phyloP scores from a whole-genome alignment of 2,797 vertebrate genomes.

The Harpagifer antarcticus region DNA sequence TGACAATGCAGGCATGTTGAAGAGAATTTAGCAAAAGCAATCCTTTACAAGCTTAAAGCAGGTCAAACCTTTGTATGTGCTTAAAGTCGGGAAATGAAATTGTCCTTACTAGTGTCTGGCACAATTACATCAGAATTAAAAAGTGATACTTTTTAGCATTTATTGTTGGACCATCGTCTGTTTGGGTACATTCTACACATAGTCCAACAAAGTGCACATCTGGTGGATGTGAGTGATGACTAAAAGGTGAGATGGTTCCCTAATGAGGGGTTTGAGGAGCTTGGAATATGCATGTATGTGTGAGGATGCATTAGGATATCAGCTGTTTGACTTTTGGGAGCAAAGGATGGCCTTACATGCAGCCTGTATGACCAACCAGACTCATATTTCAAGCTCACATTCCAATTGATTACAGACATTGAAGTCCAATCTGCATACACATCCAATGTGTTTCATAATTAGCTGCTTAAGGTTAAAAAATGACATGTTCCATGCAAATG shows the following conservation, averaged over 20 bases:
- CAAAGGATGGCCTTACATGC: neutral
- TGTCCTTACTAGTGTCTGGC: neutral
- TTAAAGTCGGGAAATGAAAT: slow-evolving; percentile 34
- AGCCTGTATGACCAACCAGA: neutral
- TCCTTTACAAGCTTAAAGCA: slow-evolving; percentile 24
- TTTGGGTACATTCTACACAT: slow-evolving; percentile 6
- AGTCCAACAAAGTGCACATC: slow-evolving; percentile 47
- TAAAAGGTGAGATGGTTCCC: slow-evolving; percentile 37
- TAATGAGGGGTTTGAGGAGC: slow-evolving; percentile 60
- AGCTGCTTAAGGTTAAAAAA: neutral
- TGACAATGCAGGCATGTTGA: slow-evolving; percentile 37
- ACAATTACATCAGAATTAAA: neutral
- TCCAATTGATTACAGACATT: slow-evolving; percentile 25
- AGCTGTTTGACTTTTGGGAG: slow-evolving; percentile 25
- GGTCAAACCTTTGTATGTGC: slow-evolving; percentile 29
- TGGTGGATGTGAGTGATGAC: slow-evolving; percentile 41
- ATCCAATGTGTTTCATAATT: slow-evolving; percentile 32
- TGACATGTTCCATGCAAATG: slow-evolving; percentile 7
- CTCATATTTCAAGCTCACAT: slow-evolving; percentile 12
- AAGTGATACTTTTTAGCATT: neutral
- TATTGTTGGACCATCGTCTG: neutral
- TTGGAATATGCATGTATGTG: neutral
- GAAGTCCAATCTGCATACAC: slow-evolving; percentile 30
- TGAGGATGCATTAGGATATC: slow-evolving; percentile 34
- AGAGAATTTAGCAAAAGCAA: slow-evolving; percentile 30